A percentile compares a stretch with the other conserved stretches of the same genome.
These are phyloP conservation scores for Chorisops tibialis DNA, from an alignment of 2,888 invertebrate species.

Conservation along the genomic window DNA sequence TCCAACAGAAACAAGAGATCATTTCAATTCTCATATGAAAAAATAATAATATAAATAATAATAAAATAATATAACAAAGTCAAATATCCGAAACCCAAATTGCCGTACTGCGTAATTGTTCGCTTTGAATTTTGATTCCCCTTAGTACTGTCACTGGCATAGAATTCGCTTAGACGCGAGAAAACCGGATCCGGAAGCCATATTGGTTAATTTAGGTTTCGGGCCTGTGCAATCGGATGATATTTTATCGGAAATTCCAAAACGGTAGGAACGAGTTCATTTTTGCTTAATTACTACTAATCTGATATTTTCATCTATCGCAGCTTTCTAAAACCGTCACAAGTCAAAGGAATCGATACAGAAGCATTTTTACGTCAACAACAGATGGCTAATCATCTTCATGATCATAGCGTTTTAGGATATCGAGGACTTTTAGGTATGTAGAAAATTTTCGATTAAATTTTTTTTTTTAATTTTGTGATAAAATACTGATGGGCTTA, in stretches of 20 bases:
- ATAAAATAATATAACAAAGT: no score
- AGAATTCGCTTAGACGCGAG: slow-evolving; percentile 79
- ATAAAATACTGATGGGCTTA: no score
- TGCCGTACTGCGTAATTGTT: no score
- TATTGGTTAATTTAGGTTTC: slow-evolving; percentile 77
- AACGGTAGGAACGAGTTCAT: slow-evolving; percentile 44
- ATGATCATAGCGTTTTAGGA: slow-evolving; percentile 72
- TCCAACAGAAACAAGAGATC: no score
- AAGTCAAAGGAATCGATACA: slow-evolving; percentile 71
- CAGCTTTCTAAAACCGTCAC: slow-evolving; percentile 73
- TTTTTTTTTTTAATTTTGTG: no score
- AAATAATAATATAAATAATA: no score
- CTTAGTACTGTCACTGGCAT: no score
- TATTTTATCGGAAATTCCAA: slow-evolving; percentile 75
- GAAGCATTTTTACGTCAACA: slow-evolving; percentile 72
- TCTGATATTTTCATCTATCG: background rate
- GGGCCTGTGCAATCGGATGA: slow-evolving; percentile 68
- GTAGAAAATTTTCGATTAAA: no score
- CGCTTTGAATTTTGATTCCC: no score
- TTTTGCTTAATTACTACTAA: no score
- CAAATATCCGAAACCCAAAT: no score
- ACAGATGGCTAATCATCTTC: slow-evolving; percentile 67
- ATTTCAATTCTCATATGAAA: no score
- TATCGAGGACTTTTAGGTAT: slow-evolving; percentile 73
- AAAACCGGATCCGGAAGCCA: slow-evolving; percentile 84